These are phyloP conservation scores for Vannuccia rotundouncinata DNA, from an alignment of 2,888 invertebrate genomes.

Conservation along the genomic window DNA sequence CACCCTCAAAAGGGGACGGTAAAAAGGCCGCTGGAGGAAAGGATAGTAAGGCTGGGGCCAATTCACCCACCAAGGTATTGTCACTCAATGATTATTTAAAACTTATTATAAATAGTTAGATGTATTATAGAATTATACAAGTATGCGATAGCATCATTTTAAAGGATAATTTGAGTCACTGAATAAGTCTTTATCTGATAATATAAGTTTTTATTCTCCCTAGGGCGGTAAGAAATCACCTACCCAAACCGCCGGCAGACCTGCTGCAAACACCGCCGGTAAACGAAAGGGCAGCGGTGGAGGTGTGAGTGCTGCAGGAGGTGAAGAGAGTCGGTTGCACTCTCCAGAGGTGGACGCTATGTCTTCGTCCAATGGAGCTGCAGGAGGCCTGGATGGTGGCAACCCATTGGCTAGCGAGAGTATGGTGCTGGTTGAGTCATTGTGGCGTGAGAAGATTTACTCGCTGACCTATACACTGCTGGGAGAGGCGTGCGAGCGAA, in stretches of 20 bases:
- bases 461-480: background rate
- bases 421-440: background rate
- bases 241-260: background rate
- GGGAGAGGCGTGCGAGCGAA: background rate
- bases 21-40: background rate
- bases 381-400: background rate
- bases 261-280: background rate
- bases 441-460: background rate
- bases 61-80: background rate
- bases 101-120: too few species aligned
- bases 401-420: background rate
- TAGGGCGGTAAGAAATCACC: background rate
- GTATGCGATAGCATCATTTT: too few species aligned
- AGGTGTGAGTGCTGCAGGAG: too few species aligned
- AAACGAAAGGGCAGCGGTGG: background rate
- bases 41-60: background rate
- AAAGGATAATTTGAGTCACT: too few species aligned
- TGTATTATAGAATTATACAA: too few species aligned
- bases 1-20: background rate
- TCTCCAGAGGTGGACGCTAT: background rate
- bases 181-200: too few species aligned
- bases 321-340: background rate
- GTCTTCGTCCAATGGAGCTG: background rate
- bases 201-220: too few species aligned
- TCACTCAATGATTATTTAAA: too few species aligned